Base-by-base conservation (phyloP, 2,888 invertebrate species). In the Deroplatys truncata region DNA sequence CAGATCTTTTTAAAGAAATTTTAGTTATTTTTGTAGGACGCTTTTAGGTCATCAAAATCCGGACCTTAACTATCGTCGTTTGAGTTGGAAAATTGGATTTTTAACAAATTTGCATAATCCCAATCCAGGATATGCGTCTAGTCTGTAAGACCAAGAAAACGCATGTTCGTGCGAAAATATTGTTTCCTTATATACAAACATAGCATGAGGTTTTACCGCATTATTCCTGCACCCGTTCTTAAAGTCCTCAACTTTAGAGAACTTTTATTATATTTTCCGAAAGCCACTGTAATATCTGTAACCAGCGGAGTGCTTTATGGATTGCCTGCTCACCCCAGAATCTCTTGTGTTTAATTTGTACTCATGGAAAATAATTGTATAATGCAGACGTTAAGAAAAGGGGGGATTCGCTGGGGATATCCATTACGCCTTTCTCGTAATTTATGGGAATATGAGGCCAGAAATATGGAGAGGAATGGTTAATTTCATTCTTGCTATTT, bases 391-490 rank as follows among this genome's bases (percentile, higher is more conserved):
- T 72, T 72, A 72, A 72, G 56, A 72, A 72, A 72, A 72, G 56
- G 56, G 43, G 56, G 56, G 56, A 72, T 72, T 72, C 56, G 56
- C 56, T 72, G 56, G 56, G 56, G 56, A 72, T 72, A 72, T 72
- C 56, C 56, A 72, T 72, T 72, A 72, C 56, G 56, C 56, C 56
- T 72, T 72, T 72, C 56, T 72, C 56, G 56, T 72, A 72, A 72
- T 72, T 72, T 72, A 72, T 72, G 56, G 56, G 56, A 72, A 72
- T 72, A 72, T 25, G 56, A 72, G 56, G 56, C 56, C 56, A 72
- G 56, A 72, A 72, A 72, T 72, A 72, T 72, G 56, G 56, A 72
- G 87, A 28, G 87, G 87, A 87, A 31, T 87, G 87, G 87, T 87
- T 87, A 83, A 35, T 87, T 87, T 87, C 82, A 25, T 87, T 83